These are phyloP conservation scores for Tinamus guttatus DNA, from an alignment of 2,113 vertebrate genomes.

Conservation along the genomic window DNA sequence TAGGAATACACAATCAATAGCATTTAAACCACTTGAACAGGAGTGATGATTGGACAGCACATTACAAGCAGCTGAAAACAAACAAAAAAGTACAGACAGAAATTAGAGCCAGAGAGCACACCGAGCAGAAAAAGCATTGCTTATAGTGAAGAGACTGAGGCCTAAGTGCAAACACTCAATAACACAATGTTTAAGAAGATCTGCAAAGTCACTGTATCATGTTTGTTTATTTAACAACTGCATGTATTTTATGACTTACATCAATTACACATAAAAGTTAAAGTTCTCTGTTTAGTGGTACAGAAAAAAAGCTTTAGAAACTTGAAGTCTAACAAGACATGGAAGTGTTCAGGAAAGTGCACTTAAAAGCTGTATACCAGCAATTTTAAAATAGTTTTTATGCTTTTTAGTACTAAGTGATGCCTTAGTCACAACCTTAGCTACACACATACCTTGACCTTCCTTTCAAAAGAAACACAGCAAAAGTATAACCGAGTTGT, in stretches of 20 bases:
- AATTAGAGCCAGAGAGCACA: neutral
- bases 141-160: neutral
- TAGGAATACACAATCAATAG: neutral
- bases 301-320: constrained; percentile 78
- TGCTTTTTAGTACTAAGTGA: constrained; percentile 48
- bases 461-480: constrained; percentile 32
- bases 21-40: constrained; percentile 54
- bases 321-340: constrained; percentile 80
- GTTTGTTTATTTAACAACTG: constrained; percentile 71
- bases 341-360: constrained; percentile 84
- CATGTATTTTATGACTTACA: constrained; percentile 61
- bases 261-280: constrained; percentile 69
- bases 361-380: constrained; percentile 84
- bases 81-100: neutral
- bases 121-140: neutral
- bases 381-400: constrained; percentile 70
- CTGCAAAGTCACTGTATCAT: constrained; percentile 51
- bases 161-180: neutral
- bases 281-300: constrained; percentile 79
- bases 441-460: neutral
- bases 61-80: neutral
- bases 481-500: constrained; percentile 14
- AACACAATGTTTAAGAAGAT: constrained; percentile 1
- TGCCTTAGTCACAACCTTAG: constrained; percentile 35
- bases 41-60: constrained; percentile 20